Evolutionary conservation across 2,113 vertebrate species (phyloP).

Genomic region (pig (Sus scrofa)): DNA sequence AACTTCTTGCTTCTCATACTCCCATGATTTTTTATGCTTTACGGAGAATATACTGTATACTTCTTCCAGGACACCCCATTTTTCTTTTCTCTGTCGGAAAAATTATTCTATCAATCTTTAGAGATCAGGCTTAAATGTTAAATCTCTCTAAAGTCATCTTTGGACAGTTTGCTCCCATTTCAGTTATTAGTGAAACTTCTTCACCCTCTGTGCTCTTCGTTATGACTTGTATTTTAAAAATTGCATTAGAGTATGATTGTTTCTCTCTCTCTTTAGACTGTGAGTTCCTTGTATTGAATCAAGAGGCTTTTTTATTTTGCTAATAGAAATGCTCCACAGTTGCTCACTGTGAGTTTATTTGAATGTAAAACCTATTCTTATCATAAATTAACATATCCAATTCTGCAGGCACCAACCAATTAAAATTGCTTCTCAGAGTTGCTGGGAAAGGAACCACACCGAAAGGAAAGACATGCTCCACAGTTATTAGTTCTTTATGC

Average conservation of each 20-base stretch:
- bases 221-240: background rate
- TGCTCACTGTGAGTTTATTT: background rate
- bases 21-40: background rate
- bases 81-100: background rate
- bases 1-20: background rate
- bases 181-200: background rate
- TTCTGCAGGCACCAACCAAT: background rate
- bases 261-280: background rate
- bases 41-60: background rate
- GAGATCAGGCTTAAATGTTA: background rate
- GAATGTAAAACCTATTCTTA: background rate
- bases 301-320: background rate
- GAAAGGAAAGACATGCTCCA: background rate
- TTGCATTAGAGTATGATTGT: background rate
- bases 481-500: background rate
- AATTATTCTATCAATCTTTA: background rate
- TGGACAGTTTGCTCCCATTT: background rate
- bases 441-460: background rate
- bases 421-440: background rate
- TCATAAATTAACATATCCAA: background rate
- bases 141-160: background rate
- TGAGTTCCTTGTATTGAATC: background rate
- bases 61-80: background rate
- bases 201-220: background rate
- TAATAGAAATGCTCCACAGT: background rate